Conservation (phyloP, 2,797 vertebrate genomes). For the Salmo trutta region DNA sequence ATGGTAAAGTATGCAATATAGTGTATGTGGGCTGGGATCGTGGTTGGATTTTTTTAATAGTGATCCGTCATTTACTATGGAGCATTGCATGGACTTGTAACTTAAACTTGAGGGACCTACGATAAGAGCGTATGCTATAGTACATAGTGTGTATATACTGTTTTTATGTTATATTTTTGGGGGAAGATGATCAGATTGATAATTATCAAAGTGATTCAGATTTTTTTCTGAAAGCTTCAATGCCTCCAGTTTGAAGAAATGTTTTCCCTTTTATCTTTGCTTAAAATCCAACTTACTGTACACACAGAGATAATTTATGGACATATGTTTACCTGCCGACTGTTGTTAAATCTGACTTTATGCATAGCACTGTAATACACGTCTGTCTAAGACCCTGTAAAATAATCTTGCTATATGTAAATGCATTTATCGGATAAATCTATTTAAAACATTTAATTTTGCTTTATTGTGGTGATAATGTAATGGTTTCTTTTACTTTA, state of each 20-base stretch:
- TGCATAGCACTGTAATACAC: neutral
- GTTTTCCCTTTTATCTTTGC: neutral
- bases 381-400: neutral
- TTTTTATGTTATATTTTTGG: neutral
- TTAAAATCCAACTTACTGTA: neutral
- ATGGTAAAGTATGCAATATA: slow-evolving; percentile 2
- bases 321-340: neutral
- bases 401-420: neutral
- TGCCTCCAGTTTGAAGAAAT: no score
- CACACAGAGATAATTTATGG: neutral
- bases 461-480: neutral
- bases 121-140: neutral
- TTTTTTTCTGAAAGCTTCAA: neutral
- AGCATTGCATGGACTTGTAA: neutral
- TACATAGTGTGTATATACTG: neutral
- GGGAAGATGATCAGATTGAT: neutral
- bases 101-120: neutral
- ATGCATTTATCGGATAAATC: neutral
- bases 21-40: neutral
- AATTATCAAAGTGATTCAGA: neutral
- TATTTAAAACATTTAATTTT: neutral
- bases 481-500: no score
- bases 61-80: neutral
- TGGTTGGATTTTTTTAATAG: no score
- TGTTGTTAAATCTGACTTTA: neutral